Evolutionary conservation across 2,797 vertebrate species (phyloP), one percentile per base, ranked within the genome.

Genomic region (Lycodopsis pacificus): DNA sequence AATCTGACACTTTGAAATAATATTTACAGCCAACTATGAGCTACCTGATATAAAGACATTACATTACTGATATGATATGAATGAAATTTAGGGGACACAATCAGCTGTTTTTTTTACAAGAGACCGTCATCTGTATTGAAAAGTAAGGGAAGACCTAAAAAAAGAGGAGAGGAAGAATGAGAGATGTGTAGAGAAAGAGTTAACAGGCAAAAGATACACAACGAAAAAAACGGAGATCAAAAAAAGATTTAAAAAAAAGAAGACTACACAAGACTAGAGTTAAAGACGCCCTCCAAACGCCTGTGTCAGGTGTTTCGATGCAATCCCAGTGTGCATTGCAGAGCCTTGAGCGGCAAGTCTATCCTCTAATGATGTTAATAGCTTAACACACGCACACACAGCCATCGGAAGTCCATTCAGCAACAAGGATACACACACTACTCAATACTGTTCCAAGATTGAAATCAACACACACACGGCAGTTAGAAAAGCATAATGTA

Each of bases 241-340:
- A 7, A 5, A 32, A 38, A 27, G 27, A 27, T 27, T 27, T 27
- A 3, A 0, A 3, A 27, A 27, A 27, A 27, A 27, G 27, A 27
- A 27, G 27, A 27, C 27, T 4, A 25, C 6, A 62, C 54, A 14
- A 20, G 40, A 62, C 5, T 32, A 32, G 32, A 46, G 11, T 7
- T n/a, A 19, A 51, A 59, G 27, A 62, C 22, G 5, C 4, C 12
- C 19, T 30, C 19, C 25, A 7, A 14, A 42, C 3, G 4, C 9
- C 6, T 5, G 34, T 8, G 10, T 32, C 5, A 36, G 54, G 19
- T 12, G 0, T 13, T 20, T 54, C 5, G 7, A 32, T 69, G n/a
- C 46, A 73, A 71, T 83, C 82, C 81, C 75, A 82, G 70, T 20
- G 4, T 88, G 76, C 82, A 82, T 1, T 79, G 79, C 79, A 76